Base-by-base conservation (phyloP, 2,113 vertebrate genomes). In the Castor canadensis region DNA sequence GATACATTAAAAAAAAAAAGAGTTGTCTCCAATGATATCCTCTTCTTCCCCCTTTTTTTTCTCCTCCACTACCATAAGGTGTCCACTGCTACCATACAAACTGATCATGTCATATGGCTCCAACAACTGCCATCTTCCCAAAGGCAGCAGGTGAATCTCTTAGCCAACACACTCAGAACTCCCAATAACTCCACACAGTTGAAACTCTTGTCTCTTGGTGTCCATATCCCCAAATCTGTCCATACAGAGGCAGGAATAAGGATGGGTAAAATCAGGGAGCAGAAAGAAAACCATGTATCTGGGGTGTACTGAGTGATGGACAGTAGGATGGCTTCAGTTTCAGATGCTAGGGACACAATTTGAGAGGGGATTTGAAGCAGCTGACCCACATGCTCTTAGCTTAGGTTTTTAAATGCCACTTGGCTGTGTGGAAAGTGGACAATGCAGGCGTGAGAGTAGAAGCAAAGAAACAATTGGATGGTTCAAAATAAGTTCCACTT, bases 401-500 rank as follows among this genome's bases (percentile, higher is more conserved):
- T 81, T 11, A 26, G 22, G 0, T 86, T 69, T 92, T 82, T 75
- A 80, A 52, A 40, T 15, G 9, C 62, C 26, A 9, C 26, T 35
- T 1, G 17, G 66, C 22, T 76, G 5, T 40, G 47, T 49, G 54
- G n/a, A 81, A 81, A 81, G 17, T 22, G 3, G 30, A 32, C 62
- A 16, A 1, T 5, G 2, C 7, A n/a, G 19, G 5, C 5, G 0
- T 40, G 45, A 60, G 12, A 38, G 26, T 2, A 87, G 32, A 5
- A 66, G 5, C 72, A 67, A 11, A 30, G 45, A 73, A 32, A 56
- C 2, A 58, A n/a, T 28, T 6, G 60, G 89, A 86, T n/a, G 7
- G 30, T 4, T 82, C n/a, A 5, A 40, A 30, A 67, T 49, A 84
- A 66, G 52, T 77, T 84, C 54, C 47, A 49, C 52, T 2, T 43